A percentile compares a stretch with the other conserved stretches of the same genome.
phyloP scores from a whole-genome alignment of 2,113 vertebrate genomes.

The Sus scrofa region DNA sequence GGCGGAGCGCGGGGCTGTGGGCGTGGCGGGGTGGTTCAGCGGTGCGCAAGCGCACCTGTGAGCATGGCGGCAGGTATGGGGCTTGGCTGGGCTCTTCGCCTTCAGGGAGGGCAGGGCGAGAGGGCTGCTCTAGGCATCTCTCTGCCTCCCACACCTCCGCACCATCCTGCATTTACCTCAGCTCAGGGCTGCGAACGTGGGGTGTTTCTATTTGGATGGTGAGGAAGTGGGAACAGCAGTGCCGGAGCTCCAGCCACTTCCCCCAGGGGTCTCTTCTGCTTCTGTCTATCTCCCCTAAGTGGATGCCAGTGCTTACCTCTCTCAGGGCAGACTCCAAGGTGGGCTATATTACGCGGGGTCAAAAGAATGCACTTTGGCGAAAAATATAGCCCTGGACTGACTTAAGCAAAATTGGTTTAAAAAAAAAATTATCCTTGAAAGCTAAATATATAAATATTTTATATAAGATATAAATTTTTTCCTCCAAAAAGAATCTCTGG shows the following conservation, averaged over 20 bases:
- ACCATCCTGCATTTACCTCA: no score
- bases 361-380: background rate
- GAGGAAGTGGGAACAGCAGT: accelerated
- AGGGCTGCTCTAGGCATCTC: background rate
- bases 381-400: background rate
- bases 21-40: accelerated
- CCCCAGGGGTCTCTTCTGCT: background rate
- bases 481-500: background rate
- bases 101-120: background rate
- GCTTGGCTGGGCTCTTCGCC: no score
- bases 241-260: no score
- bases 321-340: background rate
- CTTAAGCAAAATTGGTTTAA: background rate
- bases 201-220: background rate
- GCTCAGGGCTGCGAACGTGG: background rate
- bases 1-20: background rate
- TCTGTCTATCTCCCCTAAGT: no score
- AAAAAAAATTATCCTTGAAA: background rate
- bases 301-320: background rate
- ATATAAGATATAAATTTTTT: background rate
- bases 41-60: background rate
- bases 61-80: no score
- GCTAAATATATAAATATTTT: background rate
- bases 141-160: background rate
- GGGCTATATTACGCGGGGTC: background rate